A percentile compares a stretch with the other conserved stretches of the same genome.
Conservation (phyloP, 2,113 vertebrate genomes). For the Ophthalmolycus amberensis region DNA sequence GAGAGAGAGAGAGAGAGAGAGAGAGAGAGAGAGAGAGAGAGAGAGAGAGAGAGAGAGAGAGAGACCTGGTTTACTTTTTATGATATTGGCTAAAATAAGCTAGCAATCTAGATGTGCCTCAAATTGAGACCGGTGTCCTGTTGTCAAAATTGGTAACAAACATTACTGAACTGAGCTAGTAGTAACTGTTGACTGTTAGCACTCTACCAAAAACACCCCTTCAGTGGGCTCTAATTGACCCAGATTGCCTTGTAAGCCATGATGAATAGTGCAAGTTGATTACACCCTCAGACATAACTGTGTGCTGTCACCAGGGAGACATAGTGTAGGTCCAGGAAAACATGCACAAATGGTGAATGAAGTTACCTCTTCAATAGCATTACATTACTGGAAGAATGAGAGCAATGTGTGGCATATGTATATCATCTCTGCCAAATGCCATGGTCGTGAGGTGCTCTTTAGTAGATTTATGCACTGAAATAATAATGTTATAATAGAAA, state of each 20-base stretch:
- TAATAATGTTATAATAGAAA: background rate
- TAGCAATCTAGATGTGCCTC: background rate
- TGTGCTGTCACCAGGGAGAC: background rate
- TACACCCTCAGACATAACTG: background rate
- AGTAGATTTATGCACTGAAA: background rate
- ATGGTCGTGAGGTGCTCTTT: background rate
- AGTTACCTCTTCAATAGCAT: background rate
- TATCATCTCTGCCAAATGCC: background rate
- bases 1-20: background rate
- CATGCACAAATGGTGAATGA: background rate
- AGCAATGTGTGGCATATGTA: background rate
- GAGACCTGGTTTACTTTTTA: background rate
- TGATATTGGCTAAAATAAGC: background rate
- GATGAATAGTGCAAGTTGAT: background rate
- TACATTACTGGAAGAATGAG: background rate
- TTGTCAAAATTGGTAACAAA: background rate
- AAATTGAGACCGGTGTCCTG: background rate
- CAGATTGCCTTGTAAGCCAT: background rate
- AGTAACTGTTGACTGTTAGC: background rate
- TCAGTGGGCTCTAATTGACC: background rate
- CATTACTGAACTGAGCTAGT: background rate
- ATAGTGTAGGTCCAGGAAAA: background rate
- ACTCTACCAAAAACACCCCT: background rate
- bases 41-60: too few species aligned
- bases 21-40: slow-evolving; percentile 5